These are phyloP conservation scores for Isurus oxyrinchus DNA, from an alignment of 2,113 vertebrate genomes.

Conservation along the genomic window DNA sequence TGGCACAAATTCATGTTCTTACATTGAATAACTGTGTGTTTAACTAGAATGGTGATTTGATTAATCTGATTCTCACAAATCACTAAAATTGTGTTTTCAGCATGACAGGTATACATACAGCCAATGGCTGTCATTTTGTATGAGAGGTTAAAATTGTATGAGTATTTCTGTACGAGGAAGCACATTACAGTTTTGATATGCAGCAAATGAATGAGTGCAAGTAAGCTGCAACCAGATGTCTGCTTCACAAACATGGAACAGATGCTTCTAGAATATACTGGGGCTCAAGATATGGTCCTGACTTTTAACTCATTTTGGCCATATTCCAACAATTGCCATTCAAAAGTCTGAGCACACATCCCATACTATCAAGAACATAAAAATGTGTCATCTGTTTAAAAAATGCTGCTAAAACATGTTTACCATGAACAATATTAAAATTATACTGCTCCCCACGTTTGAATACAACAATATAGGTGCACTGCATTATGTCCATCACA, in stretches of 20 bases:
- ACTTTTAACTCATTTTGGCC: neutral
- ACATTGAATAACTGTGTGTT: neutral
- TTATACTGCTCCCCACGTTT: neutral
- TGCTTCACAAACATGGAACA: constrained; percentile 11
- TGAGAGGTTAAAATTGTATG: neutral
- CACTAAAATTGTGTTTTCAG: neutral
- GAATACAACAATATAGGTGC: neutral
- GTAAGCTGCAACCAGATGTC: constrained; percentile 12
- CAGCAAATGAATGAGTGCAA: neutral
- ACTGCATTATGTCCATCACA: neutral
- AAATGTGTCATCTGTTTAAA: neutral
- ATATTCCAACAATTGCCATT: neutral
- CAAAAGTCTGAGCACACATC: neutral
- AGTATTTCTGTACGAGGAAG: neutral
- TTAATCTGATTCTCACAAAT: neutral
- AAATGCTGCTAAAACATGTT: neutral
- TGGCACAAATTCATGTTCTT: neutral
- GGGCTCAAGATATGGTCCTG: neutral
- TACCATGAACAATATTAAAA: constrained; percentile 6
- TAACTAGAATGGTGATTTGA: neutral
- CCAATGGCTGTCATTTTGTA: neutral
- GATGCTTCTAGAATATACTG: neutral
- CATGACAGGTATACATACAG: too few species aligned
- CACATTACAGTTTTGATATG: neutral
- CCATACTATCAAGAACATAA: neutral